phyloP scores from a whole-genome alignment of 1,140 invertebrate genomes.

The Caerostris darwini region DNA sequence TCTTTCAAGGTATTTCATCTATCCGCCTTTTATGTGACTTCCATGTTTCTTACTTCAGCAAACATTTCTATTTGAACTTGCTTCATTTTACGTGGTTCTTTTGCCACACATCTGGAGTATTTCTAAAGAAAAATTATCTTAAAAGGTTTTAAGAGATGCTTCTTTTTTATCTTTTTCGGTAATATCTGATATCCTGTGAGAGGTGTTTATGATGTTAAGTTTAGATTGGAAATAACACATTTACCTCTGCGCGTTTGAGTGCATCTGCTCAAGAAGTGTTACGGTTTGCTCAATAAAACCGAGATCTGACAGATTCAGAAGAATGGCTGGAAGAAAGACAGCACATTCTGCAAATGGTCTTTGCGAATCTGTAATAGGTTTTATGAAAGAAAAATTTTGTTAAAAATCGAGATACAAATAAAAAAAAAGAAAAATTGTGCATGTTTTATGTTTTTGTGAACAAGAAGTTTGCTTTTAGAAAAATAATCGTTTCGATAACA shows the following conservation, averaged over 20 bases:
- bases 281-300: not conserved
- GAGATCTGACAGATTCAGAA: constrained; percentile 1
- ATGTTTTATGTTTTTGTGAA: not conserved
- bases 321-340: not conserved
- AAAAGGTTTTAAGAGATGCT: constrained; percentile 18
- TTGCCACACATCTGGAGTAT: constrained; percentile 17
- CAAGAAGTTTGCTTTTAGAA: not conserved
- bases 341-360: not conserved
- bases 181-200: constrained; percentile 11
- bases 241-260: not conserved
- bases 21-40: constrained; percentile 26
- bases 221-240: not conserved
- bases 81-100: not conserved
- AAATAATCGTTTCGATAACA: not conserved
- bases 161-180: not conserved
- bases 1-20: constrained; percentile 9
- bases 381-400: not conserved
- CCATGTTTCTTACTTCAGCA: not conserved
- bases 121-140: constrained; percentile 28
- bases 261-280: not conserved
- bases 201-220: not conserved
- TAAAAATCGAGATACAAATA: not conserved
- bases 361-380: constrained; percentile 6
- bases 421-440: not conserved
- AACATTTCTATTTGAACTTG: constrained; percentile 9